Conservation (phyloP, 1,140 invertebrate genomes). For the Panagrolaimus sp. region DNA sequence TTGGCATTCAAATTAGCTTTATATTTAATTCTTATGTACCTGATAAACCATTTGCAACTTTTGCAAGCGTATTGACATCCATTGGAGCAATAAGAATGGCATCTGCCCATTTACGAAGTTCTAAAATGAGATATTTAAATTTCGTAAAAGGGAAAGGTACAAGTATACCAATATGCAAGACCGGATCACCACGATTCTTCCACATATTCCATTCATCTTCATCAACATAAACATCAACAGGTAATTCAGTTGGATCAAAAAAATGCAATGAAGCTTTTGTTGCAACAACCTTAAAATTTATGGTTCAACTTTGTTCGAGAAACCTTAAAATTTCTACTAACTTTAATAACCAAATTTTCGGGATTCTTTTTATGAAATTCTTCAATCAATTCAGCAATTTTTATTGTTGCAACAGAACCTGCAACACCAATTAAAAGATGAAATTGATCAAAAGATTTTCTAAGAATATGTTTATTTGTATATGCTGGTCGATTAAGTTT, state of each 20-base stretch:
- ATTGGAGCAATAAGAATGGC: conserved; percentile 84
- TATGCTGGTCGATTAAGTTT: conserved; percentile 1
- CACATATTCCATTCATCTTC: conserved; percentile 85
- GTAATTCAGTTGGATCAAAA: conserved; percentile 68
- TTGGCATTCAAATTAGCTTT: no score
- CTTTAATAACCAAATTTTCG: conserved; percentile 50
- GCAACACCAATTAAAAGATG: conserved; percentile 75
- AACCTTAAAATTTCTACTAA: conserved; percentile 18
- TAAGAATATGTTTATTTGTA: conserved; percentile 13
- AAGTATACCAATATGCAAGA: conserved; percentile 74
- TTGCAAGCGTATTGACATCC: conserved; percentile 92
- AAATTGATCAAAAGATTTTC: conserved; percentile 40
- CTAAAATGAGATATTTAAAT: conserved; percentile 21
- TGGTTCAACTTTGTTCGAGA: not conserved
- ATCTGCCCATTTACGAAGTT: conserved; percentile 91
- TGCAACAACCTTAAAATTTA: conserved; percentile 69
- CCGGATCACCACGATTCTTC: conserved; percentile 82
- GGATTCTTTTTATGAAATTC: conserved; percentile 60
- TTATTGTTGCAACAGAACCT: conserved; percentile 84
- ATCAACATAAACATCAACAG: conserved; percentile 71
- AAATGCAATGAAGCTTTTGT: conserved; percentile 84
- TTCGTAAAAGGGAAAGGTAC: not conserved
- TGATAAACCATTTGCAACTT: conserved; percentile 69
- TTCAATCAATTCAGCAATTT: conserved; percentile 70
- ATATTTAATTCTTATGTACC: conserved; percentile 52